Evolutionary conservation across 2,888 invertebrate genomes (phyloP).

Genomic region (Glaucopsyche alexis): DNA sequence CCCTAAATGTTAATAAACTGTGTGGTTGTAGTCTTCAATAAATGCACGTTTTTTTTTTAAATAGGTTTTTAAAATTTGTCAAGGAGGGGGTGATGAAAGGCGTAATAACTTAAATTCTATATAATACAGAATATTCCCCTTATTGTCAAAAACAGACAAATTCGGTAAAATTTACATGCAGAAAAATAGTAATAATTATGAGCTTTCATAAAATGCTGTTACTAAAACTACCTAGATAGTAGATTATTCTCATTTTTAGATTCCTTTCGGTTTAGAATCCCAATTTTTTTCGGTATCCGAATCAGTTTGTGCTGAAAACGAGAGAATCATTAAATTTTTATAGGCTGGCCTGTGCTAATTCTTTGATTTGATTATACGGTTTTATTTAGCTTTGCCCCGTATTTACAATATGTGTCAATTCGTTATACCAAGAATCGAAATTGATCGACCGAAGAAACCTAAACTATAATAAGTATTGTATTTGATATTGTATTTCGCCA

Average conservation of each 20-base stretch:
- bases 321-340: conserved; percentile 9
- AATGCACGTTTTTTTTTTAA: background rate
- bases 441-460: background rate
- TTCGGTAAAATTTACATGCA: too few species aligned
- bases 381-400: background rate
- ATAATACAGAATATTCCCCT: too few species aligned
- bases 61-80: too few species aligned
- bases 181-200: too few species aligned
- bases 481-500: background rate
- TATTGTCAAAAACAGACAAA: too few species aligned
- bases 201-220: too few species aligned
- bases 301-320: conserved; percentile 1
- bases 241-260: too few species aligned
- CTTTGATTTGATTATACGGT: background rate
- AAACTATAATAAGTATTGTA: background rate
- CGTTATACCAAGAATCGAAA: background rate
- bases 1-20: background rate
- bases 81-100: too few species aligned
- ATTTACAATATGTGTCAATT: background rate
- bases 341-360: background rate
- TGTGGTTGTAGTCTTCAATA: background rate
- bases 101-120: too few species aligned
- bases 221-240: too few species aligned
- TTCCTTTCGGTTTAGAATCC: too few species aligned
- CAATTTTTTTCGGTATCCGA: background rate